Conservation (phyloP, 1,140 invertebrate species). For the Harpegnathos saltator region DNA sequence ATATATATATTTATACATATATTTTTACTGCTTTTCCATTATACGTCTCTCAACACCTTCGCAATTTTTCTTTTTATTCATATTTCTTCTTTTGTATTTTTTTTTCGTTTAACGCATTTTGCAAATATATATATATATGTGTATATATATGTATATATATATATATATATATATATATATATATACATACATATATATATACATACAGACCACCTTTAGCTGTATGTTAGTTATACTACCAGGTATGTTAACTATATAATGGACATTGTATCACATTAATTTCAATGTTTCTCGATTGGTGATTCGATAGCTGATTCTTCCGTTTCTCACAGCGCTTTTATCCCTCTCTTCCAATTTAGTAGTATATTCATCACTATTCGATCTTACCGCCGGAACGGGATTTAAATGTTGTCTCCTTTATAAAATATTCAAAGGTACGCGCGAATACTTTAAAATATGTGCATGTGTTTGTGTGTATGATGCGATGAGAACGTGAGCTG, state of each 20-base stretch:
- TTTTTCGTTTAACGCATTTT: constrained; percentile 23
- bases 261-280: constrained; percentile 70
- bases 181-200: constrained; percentile 41
- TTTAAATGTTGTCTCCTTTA: constrained; percentile 17
- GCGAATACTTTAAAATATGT: constrained; percentile 11
- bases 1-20: no score
- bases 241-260: constrained; percentile 58
- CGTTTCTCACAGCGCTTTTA: constrained; percentile 23
- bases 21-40: constrained; percentile 44
- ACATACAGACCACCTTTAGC: constrained; percentile 31
- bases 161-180: constrained; percentile 49
- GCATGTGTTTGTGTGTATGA: neutral
- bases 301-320: constrained; percentile 3
- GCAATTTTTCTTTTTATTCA: constrained; percentile 35
- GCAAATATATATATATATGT: constrained; percentile 38
- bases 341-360: constrained; percentile 27
- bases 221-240: constrained; percentile 21
- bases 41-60: constrained; percentile 29
- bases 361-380: no score
- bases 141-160: constrained; percentile 2
- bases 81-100: constrained; percentile 33
- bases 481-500: neutral
- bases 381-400: constrained; percentile 4
- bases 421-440: constrained; percentile 52
- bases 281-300: constrained; percentile 61